Base-by-base conservation (phyloP, 1,140 invertebrate species). In the Dreissena polymorpha region DNA sequence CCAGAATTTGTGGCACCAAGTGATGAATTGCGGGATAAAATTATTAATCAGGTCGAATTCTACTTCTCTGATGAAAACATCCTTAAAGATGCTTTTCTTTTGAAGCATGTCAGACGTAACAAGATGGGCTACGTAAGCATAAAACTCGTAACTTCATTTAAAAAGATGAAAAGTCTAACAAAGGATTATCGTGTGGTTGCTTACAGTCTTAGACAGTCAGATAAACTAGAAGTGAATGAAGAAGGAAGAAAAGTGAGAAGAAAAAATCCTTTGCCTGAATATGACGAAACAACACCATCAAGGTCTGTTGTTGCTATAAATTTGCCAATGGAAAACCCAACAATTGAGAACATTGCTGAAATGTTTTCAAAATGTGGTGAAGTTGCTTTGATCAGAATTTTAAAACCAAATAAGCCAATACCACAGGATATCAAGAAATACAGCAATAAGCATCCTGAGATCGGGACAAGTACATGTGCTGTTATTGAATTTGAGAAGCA, bases 41-140 rank as follows among this genome's bases (percentile, higher is more conserved):
- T 93, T 63, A 90, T 92, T 14, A 90, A 89, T 50, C 89, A 92
- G 80, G 91, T 92, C 21, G 92, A 93, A 93, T 98, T 97, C 91
- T 98, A 98, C 92, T 98, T 99, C 91, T 97, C 97, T 77, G 97
- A 99, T 91, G 97, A 96, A 21, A 98, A 98, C 91, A 97, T 99
- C 80, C 95, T 97, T 0, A 98, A 98, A 92, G 97, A 99, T 91
- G 97, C 97, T 2, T 99, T 99, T 92, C 93, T 99, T 8, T 92
- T 99, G 53, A 99, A 99, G 92, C 97, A 99, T 92, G 97, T 99
- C 5, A 95, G 97, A 51, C 94, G 97, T 27, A 98, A 98, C 91
- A 98, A 98, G 91, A 97, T 98, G 92, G 98, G 98, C 13, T 99
- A 96, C 93, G 97, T 99, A 0, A 98, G 97, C 51, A 93, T 99